A percentile compares a stretch with the other conserved stretches of the same genome.
These are phyloP conservation scores for Leptura quadrifasciata DNA, from an alignment of 2,888 invertebrate species.

Conservation along the genomic window DNA sequence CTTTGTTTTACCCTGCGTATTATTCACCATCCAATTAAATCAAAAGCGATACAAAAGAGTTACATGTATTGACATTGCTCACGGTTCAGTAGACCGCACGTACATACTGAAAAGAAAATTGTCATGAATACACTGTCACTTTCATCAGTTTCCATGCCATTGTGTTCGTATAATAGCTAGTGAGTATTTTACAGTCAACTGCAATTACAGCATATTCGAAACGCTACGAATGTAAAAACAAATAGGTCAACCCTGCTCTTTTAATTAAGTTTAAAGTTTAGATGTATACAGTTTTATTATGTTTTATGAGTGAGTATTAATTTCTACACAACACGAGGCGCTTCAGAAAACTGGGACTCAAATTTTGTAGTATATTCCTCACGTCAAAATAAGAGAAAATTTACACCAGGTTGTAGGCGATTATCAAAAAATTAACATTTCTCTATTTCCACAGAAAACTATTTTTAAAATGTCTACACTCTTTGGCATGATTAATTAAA, in stretches of 20 bases:
- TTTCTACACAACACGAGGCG: too few species aligned
- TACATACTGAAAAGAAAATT: slow-evolving; percentile 31
- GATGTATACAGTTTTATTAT: too few species aligned
- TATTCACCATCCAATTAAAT: slow-evolving; percentile 13
- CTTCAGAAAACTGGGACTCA: too few species aligned
- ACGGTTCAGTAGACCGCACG: background rate
- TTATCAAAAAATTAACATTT: too few species aligned
- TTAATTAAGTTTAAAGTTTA: background rate
- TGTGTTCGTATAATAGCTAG: background rate
- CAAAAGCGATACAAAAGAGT: slow-evolving; percentile 2
- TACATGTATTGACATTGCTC: slow-evolving; percentile 4
- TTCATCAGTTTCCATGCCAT: slow-evolving; percentile 16
- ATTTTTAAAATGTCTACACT: too few species aligned
- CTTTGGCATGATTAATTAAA: too few species aligned
- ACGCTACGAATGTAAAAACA: background rate
- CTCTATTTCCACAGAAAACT: too few species aligned
- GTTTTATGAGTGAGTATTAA: too few species aligned
- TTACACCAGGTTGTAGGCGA: too few species aligned
- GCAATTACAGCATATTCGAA: slow-evolving; percentile 7
- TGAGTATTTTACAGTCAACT: background rate
- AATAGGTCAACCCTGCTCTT: background rate
- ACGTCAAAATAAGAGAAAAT: too few species aligned
- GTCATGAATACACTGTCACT: slow-evolving; percentile 26
- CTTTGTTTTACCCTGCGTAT: background rate
- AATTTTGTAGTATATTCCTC: too few species aligned